A percentile compares a stretch with the other conserved stretches of the same genome.
Conservation (phyloP, 2,797 vertebrate species). For the Danio choprae region DNA sequence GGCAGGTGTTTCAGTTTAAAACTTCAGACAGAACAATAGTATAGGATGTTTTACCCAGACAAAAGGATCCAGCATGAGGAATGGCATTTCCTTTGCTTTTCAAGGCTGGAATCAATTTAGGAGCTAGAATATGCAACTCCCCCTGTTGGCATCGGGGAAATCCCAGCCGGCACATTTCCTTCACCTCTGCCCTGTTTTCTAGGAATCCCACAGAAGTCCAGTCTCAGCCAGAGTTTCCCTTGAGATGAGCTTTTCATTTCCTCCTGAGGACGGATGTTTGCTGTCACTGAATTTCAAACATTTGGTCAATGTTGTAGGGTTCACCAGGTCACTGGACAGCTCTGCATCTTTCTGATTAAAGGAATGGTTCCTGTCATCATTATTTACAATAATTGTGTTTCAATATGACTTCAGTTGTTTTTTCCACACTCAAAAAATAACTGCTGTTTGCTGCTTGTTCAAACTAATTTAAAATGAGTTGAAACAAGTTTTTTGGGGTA, state of each 20-base stretch:
- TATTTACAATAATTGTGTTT: too few species aligned
- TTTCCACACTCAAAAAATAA: too few species aligned
- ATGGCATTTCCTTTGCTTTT: constrained; percentile 74
- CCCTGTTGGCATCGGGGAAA: constrained; percentile 47
- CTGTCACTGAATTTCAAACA: background rate
- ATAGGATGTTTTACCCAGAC: constrained; percentile 72
- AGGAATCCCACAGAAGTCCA: constrained; percentile 11
- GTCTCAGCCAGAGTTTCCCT: constrained; percentile 11
- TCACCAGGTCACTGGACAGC: constrained; percentile 14
- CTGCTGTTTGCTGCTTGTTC: too few species aligned
- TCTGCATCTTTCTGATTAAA: constrained; percentile 48
- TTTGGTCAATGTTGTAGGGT: constrained; percentile 3
- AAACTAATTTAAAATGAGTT: too few species aligned
- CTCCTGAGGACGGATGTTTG: constrained; percentile 30
- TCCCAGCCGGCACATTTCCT: constrained; percentile 51
- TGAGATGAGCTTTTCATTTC: constrained; percentile 30
- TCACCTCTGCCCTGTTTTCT: constrained; percentile 24
- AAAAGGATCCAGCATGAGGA: constrained; percentile 68
- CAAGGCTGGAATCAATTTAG: constrained; percentile 77
- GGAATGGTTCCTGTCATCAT: constrained; percentile 4
- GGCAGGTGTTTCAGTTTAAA: constrained; percentile 79
- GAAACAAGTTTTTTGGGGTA: too few species aligned
- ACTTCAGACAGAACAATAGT: constrained; percentile 69
- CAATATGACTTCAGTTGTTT: too few species aligned
- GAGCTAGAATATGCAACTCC: constrained; percentile 52